Evolutionary conservation across 2,113 vertebrate genomes (phyloP), one percentile per base, ranked within the genome.

Genomic region (Solenodon paradoxus): DNA sequence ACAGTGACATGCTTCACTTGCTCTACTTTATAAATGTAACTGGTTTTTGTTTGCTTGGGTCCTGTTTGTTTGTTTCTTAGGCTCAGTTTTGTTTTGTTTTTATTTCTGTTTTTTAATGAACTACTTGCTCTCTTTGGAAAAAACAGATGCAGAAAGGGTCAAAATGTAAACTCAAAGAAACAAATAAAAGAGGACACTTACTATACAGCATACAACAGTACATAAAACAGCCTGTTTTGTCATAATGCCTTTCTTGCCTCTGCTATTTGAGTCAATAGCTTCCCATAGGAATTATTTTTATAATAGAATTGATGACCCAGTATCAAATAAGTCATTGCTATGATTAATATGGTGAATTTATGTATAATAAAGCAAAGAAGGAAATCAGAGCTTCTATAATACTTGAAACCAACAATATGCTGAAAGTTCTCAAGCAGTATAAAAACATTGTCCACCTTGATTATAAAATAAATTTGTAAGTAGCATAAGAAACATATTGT

Each of bases 231-330:
- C 6, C 32, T 72, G 19, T 40, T 64, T 17, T 79, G 19, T 20
- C 2, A 4, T 51, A 19, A 0, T 24, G 24, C n/a, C 11, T 53
- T 88, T 40, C 59, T 80, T 11, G 17, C 45, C 45, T 95, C 71
- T 69, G 83, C 47, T 66, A 4, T 49, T 42, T 77, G 66, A 82
- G 59, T 87, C 12, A 19, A 57, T 72, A 26, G 90, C 32, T 91
- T 77, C 84, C n/a, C 81, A 24, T 9, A 72, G 68, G 83, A 85
- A 86, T n/a, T 57, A 75, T 94, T 80, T 93, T 57, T 68, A 68
- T 84, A 93, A 92, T 3, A 91, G 55, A 86, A 13, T 51, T 95
- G 94, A 92, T 96, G 95, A 74, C 38, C 94, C 66, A 22, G 86
- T 19, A 93, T 53, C 71, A 88, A 66, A 42, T 74, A 94, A 89